Conservation (phyloP, 2,113 vertebrate species). For the Holacanthus passer region DNA sequence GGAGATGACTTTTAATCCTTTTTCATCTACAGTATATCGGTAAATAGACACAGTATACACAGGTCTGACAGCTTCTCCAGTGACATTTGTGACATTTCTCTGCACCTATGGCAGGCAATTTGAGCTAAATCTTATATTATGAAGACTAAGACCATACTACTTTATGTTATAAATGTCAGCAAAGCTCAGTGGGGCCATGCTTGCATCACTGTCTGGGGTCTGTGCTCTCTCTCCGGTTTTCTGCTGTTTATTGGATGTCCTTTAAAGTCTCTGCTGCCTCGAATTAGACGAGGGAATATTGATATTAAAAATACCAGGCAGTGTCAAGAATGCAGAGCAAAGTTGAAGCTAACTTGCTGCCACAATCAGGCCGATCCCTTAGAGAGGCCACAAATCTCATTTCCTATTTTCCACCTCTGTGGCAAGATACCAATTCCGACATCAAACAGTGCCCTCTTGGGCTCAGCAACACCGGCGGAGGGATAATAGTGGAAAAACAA, state of each 20-base stretch:
- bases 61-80: neutral
- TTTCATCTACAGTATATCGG: neutral
- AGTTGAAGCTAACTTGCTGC: conserved; percentile 55
- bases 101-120: neutral
- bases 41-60: neutral
- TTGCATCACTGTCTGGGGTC: conserved; percentile 1
- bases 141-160: neutral
- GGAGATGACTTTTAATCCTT: conserved; percentile 14
- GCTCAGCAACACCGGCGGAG: conserved; percentile 50
- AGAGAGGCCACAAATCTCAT: conserved; percentile 72
- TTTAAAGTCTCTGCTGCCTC: conserved; percentile 29
- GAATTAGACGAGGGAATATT: conserved; percentile 46
- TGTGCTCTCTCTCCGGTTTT: conserved; percentile 12
- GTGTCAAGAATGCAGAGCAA: conserved; percentile 60
- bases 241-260: conserved; percentile 3
- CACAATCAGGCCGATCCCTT: conserved; percentile 53
- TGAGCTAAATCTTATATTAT: neutral
- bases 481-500: conserved; percentile 64
- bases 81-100: neutral
- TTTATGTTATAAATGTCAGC: conserved; percentile 36
- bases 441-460: conserved; percentile 69
- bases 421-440: conserved; percentile 70
- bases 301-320: conserved; percentile 54
- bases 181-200: conserved; percentile 1
- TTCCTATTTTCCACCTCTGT: conserved; percentile 67